These are phyloP conservation scores for Pampusana beccarii DNA, from an alignment of 2,113 vertebrate species.

Conservation along the genomic window DNA sequence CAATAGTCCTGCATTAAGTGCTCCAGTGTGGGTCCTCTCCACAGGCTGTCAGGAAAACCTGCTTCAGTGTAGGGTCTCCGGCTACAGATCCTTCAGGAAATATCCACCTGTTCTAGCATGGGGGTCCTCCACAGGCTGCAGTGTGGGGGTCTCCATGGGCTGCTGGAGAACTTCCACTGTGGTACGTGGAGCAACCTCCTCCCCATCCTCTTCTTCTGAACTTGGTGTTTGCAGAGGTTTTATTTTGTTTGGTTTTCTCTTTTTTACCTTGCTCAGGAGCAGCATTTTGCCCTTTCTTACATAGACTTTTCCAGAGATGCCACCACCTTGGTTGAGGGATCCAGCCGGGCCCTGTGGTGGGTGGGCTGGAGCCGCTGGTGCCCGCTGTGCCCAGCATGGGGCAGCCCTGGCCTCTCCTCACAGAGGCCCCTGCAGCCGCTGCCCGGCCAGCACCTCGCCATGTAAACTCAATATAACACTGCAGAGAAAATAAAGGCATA, in stretches of 20 bases:
- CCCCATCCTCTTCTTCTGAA: neutral
- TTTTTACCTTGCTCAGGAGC: neutral
- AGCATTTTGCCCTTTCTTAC: neutral
- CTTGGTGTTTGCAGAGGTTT: neutral
- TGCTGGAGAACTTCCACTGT: neutral
- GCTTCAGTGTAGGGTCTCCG: neutral
- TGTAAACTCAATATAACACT: neutral
- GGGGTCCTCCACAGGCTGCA: neutral
- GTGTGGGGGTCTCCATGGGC: neutral
- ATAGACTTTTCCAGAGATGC: fast-evolving
- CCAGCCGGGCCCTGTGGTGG: neutral
- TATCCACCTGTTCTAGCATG: neutral
- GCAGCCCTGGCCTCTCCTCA: neutral
- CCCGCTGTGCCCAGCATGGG: fast-evolving
- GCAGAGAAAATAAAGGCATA: neutral
- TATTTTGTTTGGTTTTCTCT: too few relatives aligned
- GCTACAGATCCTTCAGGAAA: neutral
- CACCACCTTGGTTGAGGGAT: too few relatives aligned
- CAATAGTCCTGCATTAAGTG: neutral
- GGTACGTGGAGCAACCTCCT: fast-evolving
- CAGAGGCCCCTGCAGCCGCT: too few relatives aligned
- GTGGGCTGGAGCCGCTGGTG: neutral
- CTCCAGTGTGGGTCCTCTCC: neutral
- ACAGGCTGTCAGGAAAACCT: neutral
- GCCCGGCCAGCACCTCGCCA: fast-evolving